Percentiles rank a stretch among this genome's conserved stretches.
Evolutionary conservation across 2,797 vertebrate genomes (phyloP).

Genomic region (Mormyrops boulengeri): DNA sequence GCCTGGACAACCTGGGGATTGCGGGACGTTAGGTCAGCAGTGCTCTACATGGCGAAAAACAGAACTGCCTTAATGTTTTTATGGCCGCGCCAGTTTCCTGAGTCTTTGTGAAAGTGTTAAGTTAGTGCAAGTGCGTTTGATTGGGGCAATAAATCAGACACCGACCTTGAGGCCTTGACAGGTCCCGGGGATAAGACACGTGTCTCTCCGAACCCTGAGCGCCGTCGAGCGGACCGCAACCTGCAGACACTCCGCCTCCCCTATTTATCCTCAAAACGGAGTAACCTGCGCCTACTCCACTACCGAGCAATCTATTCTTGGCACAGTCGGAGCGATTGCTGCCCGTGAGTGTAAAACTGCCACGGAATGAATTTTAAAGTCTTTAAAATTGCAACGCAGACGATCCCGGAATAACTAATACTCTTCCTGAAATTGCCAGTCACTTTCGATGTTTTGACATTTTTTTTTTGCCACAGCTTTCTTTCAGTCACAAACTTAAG

Average conservation of each 20-base stretch:
- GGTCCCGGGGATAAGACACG: slow-evolving; percentile 67
- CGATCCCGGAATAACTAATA: not conserved
- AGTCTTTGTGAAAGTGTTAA: slow-evolving; percentile 69
- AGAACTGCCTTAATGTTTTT: slow-evolving; percentile 59
- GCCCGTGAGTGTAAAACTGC: not conserved
- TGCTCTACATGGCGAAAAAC: slow-evolving; percentile 35
- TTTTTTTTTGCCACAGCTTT: not conserved
- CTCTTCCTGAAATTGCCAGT: not conserved
- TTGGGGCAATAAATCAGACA: slow-evolving; percentile 74
- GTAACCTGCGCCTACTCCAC: not conserved
- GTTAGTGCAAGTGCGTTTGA: slow-evolving; percentile 63
- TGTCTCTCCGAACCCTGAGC: slow-evolving; percentile 61
- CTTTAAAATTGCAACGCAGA: not conserved
- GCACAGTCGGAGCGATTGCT: not conserved
- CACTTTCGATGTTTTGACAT: not conserved
- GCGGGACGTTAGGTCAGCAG: slow-evolving; percentile 42
- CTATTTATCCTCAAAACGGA: not conserved
- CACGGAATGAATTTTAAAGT: not conserved
- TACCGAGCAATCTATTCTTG: not conserved
- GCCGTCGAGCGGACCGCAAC: slow-evolving; percentile 49
- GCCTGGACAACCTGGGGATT: not conserved
- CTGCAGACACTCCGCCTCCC: slow-evolving; percentile 39
- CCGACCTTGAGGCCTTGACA: slow-evolving; percentile 49
- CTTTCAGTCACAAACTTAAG: not conserved
- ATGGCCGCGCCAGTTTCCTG: slow-evolving; percentile 59